Evolutionary conservation across 2,113 vertebrate genomes (phyloP).

Genomic region (Gymnobelideus leadbeateri): DNA sequence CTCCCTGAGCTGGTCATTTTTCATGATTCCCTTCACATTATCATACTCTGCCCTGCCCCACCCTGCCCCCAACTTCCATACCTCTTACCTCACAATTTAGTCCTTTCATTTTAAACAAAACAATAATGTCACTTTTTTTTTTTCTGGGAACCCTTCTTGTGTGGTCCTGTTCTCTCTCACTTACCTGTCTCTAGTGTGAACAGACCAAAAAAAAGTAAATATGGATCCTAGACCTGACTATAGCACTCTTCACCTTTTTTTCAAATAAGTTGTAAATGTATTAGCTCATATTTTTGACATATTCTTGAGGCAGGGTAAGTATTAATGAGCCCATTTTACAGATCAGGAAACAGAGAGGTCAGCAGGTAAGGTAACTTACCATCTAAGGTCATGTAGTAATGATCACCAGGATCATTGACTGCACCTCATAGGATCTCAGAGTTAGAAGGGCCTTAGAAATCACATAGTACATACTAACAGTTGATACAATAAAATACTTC

Average conservation of each 20-base stretch:
- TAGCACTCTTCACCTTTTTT: neutral
- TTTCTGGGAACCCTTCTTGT: neutral
- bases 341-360: constrained; percentile 15
- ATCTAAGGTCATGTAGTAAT: neutral
- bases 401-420: neutral
- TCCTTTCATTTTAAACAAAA: neutral
- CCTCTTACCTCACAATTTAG: neutral
- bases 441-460: neutral
- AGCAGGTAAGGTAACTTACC: neutral
- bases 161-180: neutral
- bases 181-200: neutral
- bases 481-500: neutral
- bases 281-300: constrained; percentile 1
- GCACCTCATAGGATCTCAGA: neutral
- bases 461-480: neutral
- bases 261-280: neutral
- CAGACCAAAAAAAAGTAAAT: neutral
- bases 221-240: neutral
- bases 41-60: neutral
- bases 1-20: neutral
- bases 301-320: neutral
- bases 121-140: neutral
- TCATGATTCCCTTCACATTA: neutral
- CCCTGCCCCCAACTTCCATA: neutral
- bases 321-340: neutral